Evolutionary conservation across 2,888 invertebrate species (phyloP), one percentile per base, ranked within the genome.

Genomic region (Antheraea assamensis): DNA sequence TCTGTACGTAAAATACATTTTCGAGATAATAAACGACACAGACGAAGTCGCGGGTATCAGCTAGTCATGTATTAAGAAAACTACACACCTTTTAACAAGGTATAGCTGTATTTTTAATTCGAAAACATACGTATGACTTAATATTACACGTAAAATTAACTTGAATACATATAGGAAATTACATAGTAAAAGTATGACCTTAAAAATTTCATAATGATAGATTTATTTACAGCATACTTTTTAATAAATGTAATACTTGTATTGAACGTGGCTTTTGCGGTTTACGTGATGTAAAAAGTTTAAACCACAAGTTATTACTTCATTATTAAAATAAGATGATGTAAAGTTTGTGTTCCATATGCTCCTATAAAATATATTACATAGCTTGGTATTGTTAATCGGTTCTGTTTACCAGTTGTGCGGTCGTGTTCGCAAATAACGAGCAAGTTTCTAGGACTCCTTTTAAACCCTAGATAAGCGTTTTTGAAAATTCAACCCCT

Each of bases 271-370:
- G 30, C 61, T 30, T 1, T 64, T 64, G 61, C 61, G 61, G 61
- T 64, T 64, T 64, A 64, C 27, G 30, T 64, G 61, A 64, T 27
- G 61, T 64, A 64, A 64, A 64, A 30, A 64, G 15, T 64, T 13
- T 42, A 42, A 17, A 64, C 61, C 61, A 64, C 61, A 64, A 64
- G 30, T 3, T 64, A 27, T 64, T 64, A 64, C 30, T 30, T 64
- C 61, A 64, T 64, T 64, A 64, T 64, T 64, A 30, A 64, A 64
- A 64, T 27, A 30, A 64, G 27, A 64, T 5, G 30, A 64, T 17
- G 17, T 30, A 4, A 64, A 64, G 61, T 15, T 21, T 13, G 17
- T 64, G 27, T 15, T 13, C 27, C 61, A 64, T 30, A 30, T 27
- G 17, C 7, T 15, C 30, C 61, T 64, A 27, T 64, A 64, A 64